Evolutionary conservation across 2,113 vertebrate genomes (phyloP).

Genomic region (Callocephalon fimbriatum): DNA sequence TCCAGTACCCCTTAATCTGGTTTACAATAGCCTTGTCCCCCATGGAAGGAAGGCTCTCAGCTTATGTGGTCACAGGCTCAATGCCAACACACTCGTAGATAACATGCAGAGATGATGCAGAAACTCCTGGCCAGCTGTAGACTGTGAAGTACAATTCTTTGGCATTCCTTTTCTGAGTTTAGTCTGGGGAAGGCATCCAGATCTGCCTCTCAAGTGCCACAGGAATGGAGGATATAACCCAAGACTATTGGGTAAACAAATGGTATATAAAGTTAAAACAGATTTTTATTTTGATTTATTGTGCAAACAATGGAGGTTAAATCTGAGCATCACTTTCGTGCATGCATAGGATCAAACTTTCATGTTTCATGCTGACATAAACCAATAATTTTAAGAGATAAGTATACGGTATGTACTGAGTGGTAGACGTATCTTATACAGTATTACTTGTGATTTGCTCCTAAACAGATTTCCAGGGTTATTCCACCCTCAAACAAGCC

Average conservation of each 20-base stretch:
- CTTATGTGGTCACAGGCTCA: rapidly evolving
- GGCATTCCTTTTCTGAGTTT: not conserved
- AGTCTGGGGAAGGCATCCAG: not conserved
- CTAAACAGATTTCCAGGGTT: slow-evolving; percentile 21
- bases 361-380: not conserved
- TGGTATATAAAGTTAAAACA: not conserved
- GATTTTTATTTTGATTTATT: not conserved
- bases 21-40: not conserved
- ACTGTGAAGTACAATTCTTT: not conserved
- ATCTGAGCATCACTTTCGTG: not conserved
- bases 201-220: not conserved
- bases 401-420: not conserved
- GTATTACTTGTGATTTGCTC: not conserved
- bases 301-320: not conserved
- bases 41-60: not conserved
- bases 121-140: not conserved
- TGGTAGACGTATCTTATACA: not conserved
- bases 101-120: not conserved
- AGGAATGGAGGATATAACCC: not conserved
- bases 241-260: not conserved
- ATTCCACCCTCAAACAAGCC: slow-evolving; percentile 4
- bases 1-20: not conserved
- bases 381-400: not conserved
- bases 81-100: rapidly evolving
- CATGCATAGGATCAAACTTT: not conserved